Evolutionary conservation across 2,888 invertebrate genomes (phyloP).

Genomic region (Miltochrista miniata): DNA sequence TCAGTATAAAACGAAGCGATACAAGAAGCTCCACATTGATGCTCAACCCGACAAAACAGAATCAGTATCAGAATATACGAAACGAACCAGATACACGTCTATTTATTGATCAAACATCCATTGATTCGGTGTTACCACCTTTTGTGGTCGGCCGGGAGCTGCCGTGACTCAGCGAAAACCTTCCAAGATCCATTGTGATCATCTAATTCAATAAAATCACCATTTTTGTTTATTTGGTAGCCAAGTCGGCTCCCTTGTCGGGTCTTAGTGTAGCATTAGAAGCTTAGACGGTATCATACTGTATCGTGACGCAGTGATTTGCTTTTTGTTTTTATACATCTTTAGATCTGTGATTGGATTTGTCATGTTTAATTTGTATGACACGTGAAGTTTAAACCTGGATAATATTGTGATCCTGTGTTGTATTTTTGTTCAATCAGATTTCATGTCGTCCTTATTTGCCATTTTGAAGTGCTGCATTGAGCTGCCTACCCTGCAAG

Average conservation of each 20-base stretch:
- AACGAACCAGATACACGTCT: slow-evolving; percentile 57
- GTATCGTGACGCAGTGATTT: slow-evolving; percentile 58
- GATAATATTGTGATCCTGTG: too few species aligned
- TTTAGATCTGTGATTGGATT: slow-evolving; percentile 34
- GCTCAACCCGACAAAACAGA: slow-evolving; percentile 28
- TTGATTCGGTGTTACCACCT: slow-evolving; percentile 81
- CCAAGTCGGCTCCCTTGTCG: slow-evolving; percentile 72
- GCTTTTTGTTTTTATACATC: slow-evolving; percentile 38
- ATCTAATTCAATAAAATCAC: slow-evolving; percentile 83
- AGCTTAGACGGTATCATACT: slow-evolving; percentile 66
- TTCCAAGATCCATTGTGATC: slow-evolving; percentile 74
- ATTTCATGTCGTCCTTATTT: too few species aligned
- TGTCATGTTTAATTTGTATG: slow-evolving; percentile 28
- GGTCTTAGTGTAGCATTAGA: slow-evolving; percentile 67
- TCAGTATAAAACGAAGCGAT: too few species aligned
- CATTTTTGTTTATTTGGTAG: slow-evolving; percentile 77
- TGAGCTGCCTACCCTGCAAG: too few species aligned
- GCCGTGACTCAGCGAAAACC: slow-evolving; percentile 69
- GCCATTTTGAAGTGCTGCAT: too few species aligned
- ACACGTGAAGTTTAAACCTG: not conserved
- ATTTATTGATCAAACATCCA: slow-evolving; percentile 79
- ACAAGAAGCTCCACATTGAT: not conserved
- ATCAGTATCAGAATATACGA: slow-evolving; percentile 34
- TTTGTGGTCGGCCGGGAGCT: slow-evolving; percentile 69
- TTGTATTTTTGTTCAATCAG: too few species aligned